Conservation (phyloP, 2,113 vertebrate genomes). For the Copsychus sechellarum region DNA sequence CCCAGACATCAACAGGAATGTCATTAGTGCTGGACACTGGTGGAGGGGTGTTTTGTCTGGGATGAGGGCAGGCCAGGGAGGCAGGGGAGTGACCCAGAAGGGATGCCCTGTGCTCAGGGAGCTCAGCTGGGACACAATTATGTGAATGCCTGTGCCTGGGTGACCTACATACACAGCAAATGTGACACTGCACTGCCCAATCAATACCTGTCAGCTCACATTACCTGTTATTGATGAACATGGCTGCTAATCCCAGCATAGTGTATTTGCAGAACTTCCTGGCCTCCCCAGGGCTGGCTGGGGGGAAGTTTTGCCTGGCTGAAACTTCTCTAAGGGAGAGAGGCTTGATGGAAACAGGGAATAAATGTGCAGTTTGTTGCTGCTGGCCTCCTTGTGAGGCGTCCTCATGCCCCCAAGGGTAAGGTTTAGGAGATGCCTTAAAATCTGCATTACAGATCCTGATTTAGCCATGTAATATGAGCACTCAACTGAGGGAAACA, state of each 20-base stretch:
- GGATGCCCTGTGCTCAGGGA: background rate
- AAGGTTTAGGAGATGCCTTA: background rate
- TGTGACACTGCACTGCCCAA: background rate
- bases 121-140: background rate
- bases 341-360: background rate
- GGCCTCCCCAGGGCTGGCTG: background rate
- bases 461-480: background rate
- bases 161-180: slow-evolving; percentile 35
- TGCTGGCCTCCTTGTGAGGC: background rate
- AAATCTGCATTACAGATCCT: background rate
- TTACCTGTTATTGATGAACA: slow-evolving; percentile 21
- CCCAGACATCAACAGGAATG: background rate
- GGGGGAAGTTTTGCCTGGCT: background rate
- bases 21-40: background rate
- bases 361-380: background rate
- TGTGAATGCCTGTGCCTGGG: background rate
- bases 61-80: background rate
- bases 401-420: background rate
- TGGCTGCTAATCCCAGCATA: background rate
- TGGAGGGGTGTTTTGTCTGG: background rate
- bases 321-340: background rate
- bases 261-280: background rate
- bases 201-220: slow-evolving; percentile 31
- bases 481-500: background rate
- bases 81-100: background rate